Evolutionary conservation across 2,888 invertebrate species (phyloP).

Genomic region (Hydraecia micacea): DNA sequence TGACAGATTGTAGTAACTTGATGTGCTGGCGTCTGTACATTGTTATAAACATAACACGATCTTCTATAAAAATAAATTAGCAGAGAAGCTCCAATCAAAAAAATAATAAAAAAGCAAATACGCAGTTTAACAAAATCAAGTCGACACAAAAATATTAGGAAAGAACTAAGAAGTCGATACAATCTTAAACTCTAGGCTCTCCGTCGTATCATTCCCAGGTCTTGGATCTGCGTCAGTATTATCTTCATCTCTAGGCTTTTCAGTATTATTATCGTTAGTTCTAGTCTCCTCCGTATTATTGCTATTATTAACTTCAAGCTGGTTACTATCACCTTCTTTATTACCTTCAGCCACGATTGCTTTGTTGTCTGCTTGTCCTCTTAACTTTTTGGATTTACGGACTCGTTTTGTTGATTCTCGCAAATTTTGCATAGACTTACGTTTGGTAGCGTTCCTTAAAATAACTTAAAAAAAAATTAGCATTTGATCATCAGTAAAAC

Average conservation of each 20-base stretch:
- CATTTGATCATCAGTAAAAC: neutral
- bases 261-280: neutral
- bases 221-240: neutral
- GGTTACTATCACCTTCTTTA: neutral
- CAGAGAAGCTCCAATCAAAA: neutral
- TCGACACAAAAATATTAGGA: neutral
- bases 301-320: neutral
- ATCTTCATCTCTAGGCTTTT: neutral
- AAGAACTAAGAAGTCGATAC: neutral
- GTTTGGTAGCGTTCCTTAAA: slow-evolving; percentile 1
- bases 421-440: neutral
- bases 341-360: neutral
- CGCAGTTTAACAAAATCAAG: neutral
- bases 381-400: neutral
- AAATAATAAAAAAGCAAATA: neutral
- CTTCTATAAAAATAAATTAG: neutral
- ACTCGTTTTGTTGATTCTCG: slow-evolving; percentile 2
- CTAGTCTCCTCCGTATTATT: neutral
- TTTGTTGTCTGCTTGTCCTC: neutral
- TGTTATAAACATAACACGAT: neutral
- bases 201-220: neutral
- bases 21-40: neutral
- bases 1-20: no score
- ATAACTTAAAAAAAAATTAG: neutral
- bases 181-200: neutral